Conservation (phyloP, 1,140 invertebrate species). For the Zaprionus africanus region DNA sequence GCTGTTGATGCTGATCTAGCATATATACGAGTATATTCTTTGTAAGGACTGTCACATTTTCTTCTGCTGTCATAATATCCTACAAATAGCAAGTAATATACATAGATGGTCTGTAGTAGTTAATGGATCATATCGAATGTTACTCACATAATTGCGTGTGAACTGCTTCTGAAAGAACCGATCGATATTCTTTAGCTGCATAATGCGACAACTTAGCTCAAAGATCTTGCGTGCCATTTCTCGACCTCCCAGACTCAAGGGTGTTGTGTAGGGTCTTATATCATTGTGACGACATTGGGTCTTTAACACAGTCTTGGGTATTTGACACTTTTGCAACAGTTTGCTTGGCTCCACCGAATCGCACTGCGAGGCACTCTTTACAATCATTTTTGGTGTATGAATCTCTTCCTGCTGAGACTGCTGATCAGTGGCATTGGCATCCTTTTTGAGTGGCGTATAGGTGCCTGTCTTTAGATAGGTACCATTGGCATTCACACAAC, state of each 20-base stretch:
- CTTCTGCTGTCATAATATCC: no score
- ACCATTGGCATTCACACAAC: constrained; percentile 73
- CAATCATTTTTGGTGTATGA: background rate
- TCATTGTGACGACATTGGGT: constrained; percentile 30
- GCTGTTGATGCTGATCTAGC: no score
- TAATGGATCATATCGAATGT: background rate
- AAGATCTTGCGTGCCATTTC: constrained; percentile 59
- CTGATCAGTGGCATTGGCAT: constrained; percentile 26
- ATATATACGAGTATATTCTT: no score
- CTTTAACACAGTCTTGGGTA: constrained; percentile 7
- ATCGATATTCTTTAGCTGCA: constrained; percentile 59
- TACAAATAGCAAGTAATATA: no score
- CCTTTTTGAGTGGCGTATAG: constrained; percentile 75
- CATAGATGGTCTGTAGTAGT: no score
- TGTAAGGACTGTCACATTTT: no score
- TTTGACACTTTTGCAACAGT: constrained; percentile 2
- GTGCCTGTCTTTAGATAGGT: constrained; percentile 81
- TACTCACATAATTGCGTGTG: constrained; percentile 76
- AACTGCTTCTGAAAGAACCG: constrained; percentile 78
- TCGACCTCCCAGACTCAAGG: constrained; percentile 23
- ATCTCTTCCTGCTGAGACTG: background rate
- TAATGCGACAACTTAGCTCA: constrained; percentile 58
- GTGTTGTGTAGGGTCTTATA: constrained; percentile 30
- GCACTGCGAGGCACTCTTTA: background rate
- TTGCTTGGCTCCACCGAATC: constrained; percentile 5